A percentile compares a stretch with the other conserved stretches of the same genome.
Conservation (phyloP, 1,140 invertebrate species). For the Drosophila baimaii region DNA sequence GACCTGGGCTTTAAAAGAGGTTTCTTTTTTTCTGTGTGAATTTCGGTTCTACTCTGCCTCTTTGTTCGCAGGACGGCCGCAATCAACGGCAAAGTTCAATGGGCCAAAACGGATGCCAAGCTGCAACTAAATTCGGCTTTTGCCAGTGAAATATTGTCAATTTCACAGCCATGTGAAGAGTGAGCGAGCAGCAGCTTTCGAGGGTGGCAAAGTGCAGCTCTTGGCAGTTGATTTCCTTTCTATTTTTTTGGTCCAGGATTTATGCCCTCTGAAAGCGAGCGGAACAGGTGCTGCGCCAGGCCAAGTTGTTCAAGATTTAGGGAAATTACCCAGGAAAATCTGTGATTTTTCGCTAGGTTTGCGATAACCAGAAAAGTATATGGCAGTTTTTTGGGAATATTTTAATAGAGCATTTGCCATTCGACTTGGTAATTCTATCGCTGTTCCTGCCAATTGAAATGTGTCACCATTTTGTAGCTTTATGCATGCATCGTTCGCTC, state of each 20-base stretch:
- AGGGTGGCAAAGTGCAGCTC: constrained; percentile 29
- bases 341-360: not conserved
- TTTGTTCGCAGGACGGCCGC: constrained; percentile 46
- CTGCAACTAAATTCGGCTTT: constrained; percentile 77
- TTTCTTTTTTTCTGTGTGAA: constrained; percentile 6
- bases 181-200: constrained; percentile 15
- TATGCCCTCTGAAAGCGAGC: constrained; percentile 13
- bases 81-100: constrained; percentile 77
- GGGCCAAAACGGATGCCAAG: constrained; percentile 66
- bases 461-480: constrained; percentile 70
- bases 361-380: not conserved
- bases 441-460: constrained; percentile 62
- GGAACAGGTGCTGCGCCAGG: constrained; percentile 10
- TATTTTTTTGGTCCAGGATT: constrained; percentile 29
- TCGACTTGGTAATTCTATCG: constrained; percentile 3
- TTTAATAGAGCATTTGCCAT: not conserved
- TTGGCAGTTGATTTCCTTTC: constrained; percentile 18
- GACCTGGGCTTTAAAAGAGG: not conserved
- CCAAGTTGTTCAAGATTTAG: constrained; percentile 12
- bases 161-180: constrained; percentile 47
- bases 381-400: not conserved
- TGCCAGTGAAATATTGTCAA: constrained; percentile 76
- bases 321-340: not conserved
- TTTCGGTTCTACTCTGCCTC: constrained; percentile 13
- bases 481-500: constrained; percentile 42